Evolutionary conservation across 2,113 vertebrate genomes (phyloP).

Genomic region (Caranx ignobilis): DNA sequence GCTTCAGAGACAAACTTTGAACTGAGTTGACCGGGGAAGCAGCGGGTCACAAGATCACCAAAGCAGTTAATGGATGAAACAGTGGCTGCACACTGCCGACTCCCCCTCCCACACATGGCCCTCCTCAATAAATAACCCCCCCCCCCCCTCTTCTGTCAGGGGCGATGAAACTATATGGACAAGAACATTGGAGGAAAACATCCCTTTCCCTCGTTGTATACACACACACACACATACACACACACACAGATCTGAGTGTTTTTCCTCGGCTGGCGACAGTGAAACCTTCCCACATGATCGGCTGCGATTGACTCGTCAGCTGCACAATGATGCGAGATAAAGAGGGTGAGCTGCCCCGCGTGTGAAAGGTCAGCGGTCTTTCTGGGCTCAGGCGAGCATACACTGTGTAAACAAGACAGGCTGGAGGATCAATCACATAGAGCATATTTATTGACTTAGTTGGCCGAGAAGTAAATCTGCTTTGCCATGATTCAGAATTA

Average conservation of each 20-base stretch:
- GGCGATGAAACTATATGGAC: slow-evolving; percentile 70
- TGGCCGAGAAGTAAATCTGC: slow-evolving; percentile 34
- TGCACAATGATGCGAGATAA: slow-evolving; percentile 66
- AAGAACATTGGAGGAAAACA: slow-evolving; percentile 68
- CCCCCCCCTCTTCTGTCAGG: slow-evolving; percentile 24
- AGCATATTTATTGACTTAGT: slow-evolving; percentile 63
- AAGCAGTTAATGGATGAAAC: slow-evolving; percentile 68
- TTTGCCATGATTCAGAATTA: slow-evolving; percentile 42
- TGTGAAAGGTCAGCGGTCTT: slow-evolving; percentile 79
- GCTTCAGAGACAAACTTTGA: slow-evolving; percentile 65
- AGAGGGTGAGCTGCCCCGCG: slow-evolving; percentile 57
- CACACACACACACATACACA: background rate
- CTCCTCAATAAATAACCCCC: slow-evolving; percentile 58
- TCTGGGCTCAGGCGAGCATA: slow-evolving; percentile 55
- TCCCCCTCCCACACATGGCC: slow-evolving; percentile 58
- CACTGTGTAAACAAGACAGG: slow-evolving; percentile 74
- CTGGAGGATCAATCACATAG: slow-evolving; percentile 65
- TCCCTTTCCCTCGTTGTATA: slow-evolving; percentile 29
- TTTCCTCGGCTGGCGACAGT: slow-evolving; percentile 9
- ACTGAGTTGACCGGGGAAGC: slow-evolving; percentile 49
- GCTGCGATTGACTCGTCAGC: slow-evolving; percentile 53
- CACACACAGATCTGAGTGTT: slow-evolving; percentile 17
- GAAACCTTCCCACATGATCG: slow-evolving; percentile 47
- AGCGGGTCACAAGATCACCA: slow-evolving; percentile 63
- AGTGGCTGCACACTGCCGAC: slow-evolving; percentile 50